phyloP scores from a whole-genome alignment of 2,888 invertebrate species.

The Antheraea assamensis region DNA sequence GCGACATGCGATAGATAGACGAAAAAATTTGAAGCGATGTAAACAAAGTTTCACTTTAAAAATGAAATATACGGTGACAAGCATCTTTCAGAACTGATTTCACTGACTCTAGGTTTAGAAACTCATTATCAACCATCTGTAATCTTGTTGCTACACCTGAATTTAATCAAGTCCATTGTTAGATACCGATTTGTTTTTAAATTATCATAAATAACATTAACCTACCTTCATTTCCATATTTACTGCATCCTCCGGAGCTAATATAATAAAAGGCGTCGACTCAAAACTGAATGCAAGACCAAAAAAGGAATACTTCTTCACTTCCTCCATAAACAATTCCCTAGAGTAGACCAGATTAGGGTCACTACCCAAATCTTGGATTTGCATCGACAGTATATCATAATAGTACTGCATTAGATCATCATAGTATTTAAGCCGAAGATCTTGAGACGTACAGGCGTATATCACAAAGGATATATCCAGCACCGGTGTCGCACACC shows the following conservation, averaged over 20 bases:
- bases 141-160: too few species aligned
- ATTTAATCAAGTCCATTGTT: too few species aligned
- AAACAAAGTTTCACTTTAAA: too few species aligned
- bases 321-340: slow-evolving; percentile 76
- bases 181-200: background rate
- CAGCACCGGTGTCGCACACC: slow-evolving; percentile 80
- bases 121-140: too few species aligned
- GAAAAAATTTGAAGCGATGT: too few species aligned
- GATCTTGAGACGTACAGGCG: slow-evolving; percentile 83
- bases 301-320: slow-evolving; percentile 80
- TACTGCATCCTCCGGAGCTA: slow-evolving; percentile 81
- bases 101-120: too few species aligned
- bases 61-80: too few species aligned
- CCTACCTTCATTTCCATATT: slow-evolving; percentile 82
- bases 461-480: slow-evolving; percentile 81
- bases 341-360: slow-evolving; percentile 78
- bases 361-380: slow-evolving; percentile 83
- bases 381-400: slow-evolving; percentile 74
- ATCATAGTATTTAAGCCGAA: slow-evolving; percentile 82
- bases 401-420: slow-evolving; percentile 84
- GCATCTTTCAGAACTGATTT: too few species aligned
- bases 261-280: slow-evolving; percentile 79
- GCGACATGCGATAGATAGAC: too few species aligned
- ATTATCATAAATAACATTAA: slow-evolving; percentile 10
- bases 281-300: slow-evolving; percentile 84